Percentiles rank a stretch among this genome's conserved stretches.
phyloP scores from a whole-genome alignment of 2,113 vertebrate species.

The Pedionomus torquatus region DNA sequence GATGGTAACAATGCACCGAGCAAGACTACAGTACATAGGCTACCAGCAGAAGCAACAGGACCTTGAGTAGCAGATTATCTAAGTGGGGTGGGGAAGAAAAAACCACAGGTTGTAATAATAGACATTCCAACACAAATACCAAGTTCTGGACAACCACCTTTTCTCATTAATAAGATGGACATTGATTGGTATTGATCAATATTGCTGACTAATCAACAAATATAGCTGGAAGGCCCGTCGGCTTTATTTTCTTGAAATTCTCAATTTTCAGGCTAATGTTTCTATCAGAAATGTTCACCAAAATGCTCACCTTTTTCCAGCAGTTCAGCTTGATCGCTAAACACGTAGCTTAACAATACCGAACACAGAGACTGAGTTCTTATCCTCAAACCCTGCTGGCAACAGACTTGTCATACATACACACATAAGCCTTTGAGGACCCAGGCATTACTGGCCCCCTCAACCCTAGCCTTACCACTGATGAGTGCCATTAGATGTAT shows the following conservation, averaged over 20 bases:
- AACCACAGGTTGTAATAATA: neutral
- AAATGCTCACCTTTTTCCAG: neutral
- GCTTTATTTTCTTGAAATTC: neutral
- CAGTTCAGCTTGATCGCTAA: neutral
- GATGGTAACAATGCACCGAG: neutral
- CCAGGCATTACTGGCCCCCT: neutral
- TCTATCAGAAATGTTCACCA: neutral
- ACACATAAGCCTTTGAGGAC: neutral
- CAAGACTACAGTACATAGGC: neutral
- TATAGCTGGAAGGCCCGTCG: neutral
- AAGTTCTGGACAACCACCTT: neutral
- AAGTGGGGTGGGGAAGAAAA: neutral
- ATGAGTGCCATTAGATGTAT: neutral
- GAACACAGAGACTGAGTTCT: neutral
- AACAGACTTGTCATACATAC: neutral
- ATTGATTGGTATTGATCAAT: fast-evolving
- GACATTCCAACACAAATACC: neutral
- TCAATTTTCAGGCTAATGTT: neutral
- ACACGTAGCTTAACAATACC: neutral
- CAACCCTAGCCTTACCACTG: neutral
- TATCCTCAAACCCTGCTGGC: neutral
- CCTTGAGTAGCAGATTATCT: neutral
- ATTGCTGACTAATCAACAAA: neutral
- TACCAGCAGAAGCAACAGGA: neutral
- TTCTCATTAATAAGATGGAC: neutral